Conservation (phyloP, 2,797 vertebrate genomes). For the Enoplosus armatus region DNA sequence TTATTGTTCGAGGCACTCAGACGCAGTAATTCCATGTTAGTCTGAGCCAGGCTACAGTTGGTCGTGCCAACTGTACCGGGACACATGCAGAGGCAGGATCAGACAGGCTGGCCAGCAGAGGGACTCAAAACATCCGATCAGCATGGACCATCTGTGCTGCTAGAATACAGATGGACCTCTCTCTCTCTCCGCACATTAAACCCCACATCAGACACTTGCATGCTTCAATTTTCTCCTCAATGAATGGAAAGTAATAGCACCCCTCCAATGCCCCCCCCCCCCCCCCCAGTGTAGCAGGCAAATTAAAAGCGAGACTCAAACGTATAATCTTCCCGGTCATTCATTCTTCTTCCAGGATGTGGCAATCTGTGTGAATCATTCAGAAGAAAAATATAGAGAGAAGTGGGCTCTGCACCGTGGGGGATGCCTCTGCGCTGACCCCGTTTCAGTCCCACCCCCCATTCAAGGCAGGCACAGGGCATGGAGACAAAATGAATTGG, state of each 20-base stretch:
- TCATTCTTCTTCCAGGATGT: slow-evolving; percentile 60
- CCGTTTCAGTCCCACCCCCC: slow-evolving; percentile 46
- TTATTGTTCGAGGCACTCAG: slow-evolving; percentile 53
- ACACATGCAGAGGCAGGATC: slow-evolving; percentile 55
- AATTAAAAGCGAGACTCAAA: slow-evolving; percentile 68
- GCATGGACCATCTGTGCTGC: slow-evolving; percentile 71
- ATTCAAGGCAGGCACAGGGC: slow-evolving; percentile 53
- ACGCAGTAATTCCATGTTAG: slow-evolving; percentile 51
- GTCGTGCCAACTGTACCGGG: slow-evolving; percentile 41
- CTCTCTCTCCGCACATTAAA: slow-evolving; percentile 60
- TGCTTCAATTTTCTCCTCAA: slow-evolving; percentile 71
- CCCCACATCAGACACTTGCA: slow-evolving; percentile 73
- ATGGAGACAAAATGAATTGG: slow-evolving; percentile 69
- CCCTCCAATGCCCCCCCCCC: slow-evolving; percentile 14
- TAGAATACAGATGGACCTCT: slow-evolving; percentile 67
- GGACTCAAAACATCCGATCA: slow-evolving; percentile 69
- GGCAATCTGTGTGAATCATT: slow-evolving; percentile 68
- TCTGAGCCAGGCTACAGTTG: slow-evolving; percentile 43
- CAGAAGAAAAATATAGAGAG: slow-evolving; percentile 50
- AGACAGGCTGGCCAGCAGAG: slow-evolving; percentile 67
- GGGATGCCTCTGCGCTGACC: slow-evolving; percentile 65
- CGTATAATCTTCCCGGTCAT: slow-evolving; percentile 63
- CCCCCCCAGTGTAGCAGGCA: slow-evolving; percentile 33
- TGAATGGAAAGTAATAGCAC: slow-evolving; percentile 77
- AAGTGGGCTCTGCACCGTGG: slow-evolving; percentile 32